Percentiles rank a stretch among this genome's conserved stretches.
Conservation (phyloP, 2,888 invertebrate species). For the Coenonympha glycerion region DNA sequence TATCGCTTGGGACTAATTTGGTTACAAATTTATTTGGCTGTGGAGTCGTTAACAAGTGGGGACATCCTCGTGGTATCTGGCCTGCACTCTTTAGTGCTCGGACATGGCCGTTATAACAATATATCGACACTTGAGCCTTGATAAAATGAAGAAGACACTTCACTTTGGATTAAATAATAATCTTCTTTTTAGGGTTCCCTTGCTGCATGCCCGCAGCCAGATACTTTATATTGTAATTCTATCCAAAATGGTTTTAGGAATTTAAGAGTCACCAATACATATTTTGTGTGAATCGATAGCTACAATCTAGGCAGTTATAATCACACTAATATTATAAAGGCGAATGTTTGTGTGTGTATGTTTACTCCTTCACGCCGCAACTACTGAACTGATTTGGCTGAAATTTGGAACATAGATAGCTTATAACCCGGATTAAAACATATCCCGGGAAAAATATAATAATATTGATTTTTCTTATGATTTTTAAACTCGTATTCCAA, state of each 20-base stretch:
- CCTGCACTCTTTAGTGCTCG: slow-evolving; percentile 66
- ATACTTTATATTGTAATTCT: background rate
- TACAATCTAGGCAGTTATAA: too few relatives aligned
- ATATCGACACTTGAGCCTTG: slow-evolving; percentile 69
- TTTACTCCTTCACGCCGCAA: too few relatives aligned
- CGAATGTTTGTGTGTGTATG: too few relatives aligned
- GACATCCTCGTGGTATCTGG: slow-evolving; percentile 70
- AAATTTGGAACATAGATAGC: too few relatives aligned
- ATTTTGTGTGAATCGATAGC: too few relatives aligned
- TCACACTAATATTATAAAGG: too few relatives aligned
- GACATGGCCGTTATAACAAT: slow-evolving; percentile 69
- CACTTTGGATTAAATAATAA: slow-evolving; percentile 72
- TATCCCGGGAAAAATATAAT: too few relatives aligned
- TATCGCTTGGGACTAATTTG: slow-evolving; percentile 75
- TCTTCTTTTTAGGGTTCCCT: slow-evolving; percentile 37
- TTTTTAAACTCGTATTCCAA: too few relatives aligned
- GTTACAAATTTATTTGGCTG: slow-evolving; percentile 76
- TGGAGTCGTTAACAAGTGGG: slow-evolving; percentile 72
- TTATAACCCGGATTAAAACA: too few relatives aligned
- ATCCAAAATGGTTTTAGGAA: background rate
- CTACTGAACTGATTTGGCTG: too few relatives aligned
- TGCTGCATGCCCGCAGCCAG: background rate
- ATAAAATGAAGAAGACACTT: slow-evolving; percentile 73
- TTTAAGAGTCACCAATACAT: background rate
- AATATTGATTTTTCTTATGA: too few relatives aligned